Evolutionary conservation across 2,113 vertebrate species (phyloP).

Genomic region (Penelope pileata): DNA sequence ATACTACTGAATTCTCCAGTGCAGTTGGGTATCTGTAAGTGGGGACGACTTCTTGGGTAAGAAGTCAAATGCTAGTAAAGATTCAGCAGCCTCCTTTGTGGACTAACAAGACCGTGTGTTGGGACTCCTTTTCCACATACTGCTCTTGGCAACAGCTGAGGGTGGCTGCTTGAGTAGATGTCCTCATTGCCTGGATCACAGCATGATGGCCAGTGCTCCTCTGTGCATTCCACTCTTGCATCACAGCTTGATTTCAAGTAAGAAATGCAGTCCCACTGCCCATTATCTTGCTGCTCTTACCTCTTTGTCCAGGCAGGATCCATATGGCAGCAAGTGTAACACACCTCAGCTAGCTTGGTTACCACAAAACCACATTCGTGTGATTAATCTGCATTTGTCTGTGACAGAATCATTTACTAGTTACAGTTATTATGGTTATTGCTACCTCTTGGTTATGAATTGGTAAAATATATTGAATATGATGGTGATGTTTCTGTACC

Average conservation of each 20-base stretch:
- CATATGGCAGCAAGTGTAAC: background rate
- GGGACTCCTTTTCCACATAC: rapidly evolving
- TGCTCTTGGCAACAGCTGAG: background rate
- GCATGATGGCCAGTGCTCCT: background rate
- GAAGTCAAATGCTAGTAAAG: background rate
- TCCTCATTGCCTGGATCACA: background rate
- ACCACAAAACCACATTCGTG: background rate
- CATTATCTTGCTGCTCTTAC: background rate
- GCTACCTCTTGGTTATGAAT: background rate
- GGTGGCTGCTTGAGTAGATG: background rate
- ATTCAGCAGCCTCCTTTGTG: background rate
- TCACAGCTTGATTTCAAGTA: background rate
- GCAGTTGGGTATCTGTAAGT: background rate
- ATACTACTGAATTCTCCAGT: background rate
- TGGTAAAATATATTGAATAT: background rate
- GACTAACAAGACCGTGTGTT: background rate
- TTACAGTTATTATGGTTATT: background rate
- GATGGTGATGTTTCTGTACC: background rate
- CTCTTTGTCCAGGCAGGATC: background rate
- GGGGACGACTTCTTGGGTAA: background rate
- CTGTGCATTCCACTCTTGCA: background rate
- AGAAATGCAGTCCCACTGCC: background rate
- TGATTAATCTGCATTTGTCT: background rate
- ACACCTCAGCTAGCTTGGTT: background rate
- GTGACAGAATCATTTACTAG: background rate